Conservation (phyloP, 2,888 invertebrate species). For the Cerceris rybyensis region DNA sequence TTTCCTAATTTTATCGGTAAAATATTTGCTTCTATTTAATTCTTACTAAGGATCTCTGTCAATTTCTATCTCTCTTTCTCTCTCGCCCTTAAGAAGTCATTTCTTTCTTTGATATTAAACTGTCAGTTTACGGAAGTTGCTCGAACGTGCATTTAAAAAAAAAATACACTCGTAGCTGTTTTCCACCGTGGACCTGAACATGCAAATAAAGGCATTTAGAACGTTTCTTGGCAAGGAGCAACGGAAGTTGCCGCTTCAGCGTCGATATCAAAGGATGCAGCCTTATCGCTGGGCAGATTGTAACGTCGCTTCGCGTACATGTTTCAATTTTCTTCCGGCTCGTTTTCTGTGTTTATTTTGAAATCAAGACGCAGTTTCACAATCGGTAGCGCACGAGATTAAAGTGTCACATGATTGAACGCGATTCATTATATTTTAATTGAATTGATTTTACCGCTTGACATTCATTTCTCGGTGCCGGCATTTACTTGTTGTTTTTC, state of each 20-base stretch:
- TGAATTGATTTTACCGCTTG: no score
- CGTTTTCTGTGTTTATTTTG: constrained; percentile 9
- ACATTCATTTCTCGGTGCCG: no score
- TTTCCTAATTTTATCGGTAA: no score
- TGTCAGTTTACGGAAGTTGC: not conserved
- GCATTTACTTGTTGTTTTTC: no score
- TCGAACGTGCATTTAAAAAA: not conserved
- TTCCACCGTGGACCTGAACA: not conserved
- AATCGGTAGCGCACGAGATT: constrained; percentile 7
- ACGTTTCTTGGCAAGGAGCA: constrained; percentile 9
- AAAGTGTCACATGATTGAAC: no score
- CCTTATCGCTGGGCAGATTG: constrained; percentile 59
- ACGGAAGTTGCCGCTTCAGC: constrained; percentile 45
- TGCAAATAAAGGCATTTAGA: not conserved
- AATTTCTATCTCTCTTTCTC: no score
- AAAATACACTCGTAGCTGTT: not conserved
- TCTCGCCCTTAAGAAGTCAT: not conserved
- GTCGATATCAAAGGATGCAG: constrained; percentile 64
- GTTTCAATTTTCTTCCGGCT: not conserved
- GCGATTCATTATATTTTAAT: no score
- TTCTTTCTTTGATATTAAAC: not conserved
- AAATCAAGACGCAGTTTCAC: constrained; percentile 1
- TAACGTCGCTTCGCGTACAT: not conserved
- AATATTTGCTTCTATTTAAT: no score
- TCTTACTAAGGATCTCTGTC: no score